These are phyloP conservation scores for Copsychus sechellarum DNA, from an alignment of 2,113 vertebrate genomes.

Conservation along the genomic window DNA sequence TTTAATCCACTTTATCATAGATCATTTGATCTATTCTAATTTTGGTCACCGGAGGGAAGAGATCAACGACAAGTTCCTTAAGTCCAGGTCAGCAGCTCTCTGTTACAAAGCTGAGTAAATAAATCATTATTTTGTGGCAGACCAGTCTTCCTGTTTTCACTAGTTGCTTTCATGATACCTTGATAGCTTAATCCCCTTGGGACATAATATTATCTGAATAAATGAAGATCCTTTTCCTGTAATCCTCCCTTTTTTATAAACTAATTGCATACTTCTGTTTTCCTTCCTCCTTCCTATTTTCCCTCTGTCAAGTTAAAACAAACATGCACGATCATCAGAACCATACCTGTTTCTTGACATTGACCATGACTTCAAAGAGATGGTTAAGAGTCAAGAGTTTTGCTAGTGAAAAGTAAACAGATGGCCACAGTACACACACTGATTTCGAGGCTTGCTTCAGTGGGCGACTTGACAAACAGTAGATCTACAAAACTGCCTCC, in stretches of 20 bases:
- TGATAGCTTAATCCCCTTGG: not conserved
- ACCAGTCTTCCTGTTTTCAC: not conserved
- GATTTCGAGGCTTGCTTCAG: constrained; percentile 51
- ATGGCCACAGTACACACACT: constrained; percentile 49
- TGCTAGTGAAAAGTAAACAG: constrained; percentile 49
- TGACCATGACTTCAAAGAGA: constrained; percentile 47
- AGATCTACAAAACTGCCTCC: constrained; percentile 65
- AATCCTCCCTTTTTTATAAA: not conserved
- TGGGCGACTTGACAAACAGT: constrained; percentile 58
- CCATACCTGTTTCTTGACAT: constrained; percentile 44
- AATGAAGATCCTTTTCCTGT: constrained; percentile 16
- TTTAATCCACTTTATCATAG: not conserved
- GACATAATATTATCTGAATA: constrained; percentile 8
- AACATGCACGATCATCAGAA: constrained; percentile 7
- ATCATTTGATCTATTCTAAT: not conserved
- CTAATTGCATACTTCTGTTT: not conserved
- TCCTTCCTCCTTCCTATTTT: constrained; percentile 22
- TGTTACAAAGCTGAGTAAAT: not conserved
- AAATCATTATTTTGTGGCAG: not conserved
- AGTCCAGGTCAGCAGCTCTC: not conserved
- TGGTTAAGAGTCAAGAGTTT: constrained; percentile 53
- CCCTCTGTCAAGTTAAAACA: constrained; percentile 11
- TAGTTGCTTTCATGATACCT: not conserved
- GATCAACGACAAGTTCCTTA: not conserved
- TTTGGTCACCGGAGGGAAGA: not conserved